Evolutionary conservation across 2,888 invertebrate genomes (phyloP).

Genomic region (Gerosis bhagava): DNA sequence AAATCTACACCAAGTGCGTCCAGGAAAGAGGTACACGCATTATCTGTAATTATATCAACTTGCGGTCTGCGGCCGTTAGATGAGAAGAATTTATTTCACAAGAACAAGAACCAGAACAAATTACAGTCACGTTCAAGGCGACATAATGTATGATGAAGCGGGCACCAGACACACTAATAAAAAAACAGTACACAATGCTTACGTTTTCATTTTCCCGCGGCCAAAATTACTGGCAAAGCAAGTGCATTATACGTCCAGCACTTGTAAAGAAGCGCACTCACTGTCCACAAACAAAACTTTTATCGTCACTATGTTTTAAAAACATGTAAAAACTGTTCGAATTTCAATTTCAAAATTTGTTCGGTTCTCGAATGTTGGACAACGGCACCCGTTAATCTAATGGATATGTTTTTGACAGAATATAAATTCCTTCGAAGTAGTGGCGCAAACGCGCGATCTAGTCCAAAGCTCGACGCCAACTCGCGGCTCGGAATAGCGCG

Average conservation of each 20-base stretch:
- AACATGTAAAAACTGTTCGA: too few relatives aligned
- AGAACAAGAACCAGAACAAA: conserved; percentile 21
- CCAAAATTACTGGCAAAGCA: conserved; percentile 64
- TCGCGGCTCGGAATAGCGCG: conserved; percentile 63
- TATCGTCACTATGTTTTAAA: too few relatives aligned
- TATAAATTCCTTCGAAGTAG: conserved; percentile 47
- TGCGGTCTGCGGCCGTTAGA: conserved; percentile 42
- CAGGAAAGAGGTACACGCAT: conserved; percentile 24
- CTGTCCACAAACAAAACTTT: conserved; percentile 46
- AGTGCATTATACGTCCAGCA: conserved; percentile 59
- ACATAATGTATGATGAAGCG: conserved; percentile 9
- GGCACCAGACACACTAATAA: conserved; percentile 32
- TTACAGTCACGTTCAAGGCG: conserved; percentile 24
- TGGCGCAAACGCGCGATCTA: conserved; percentile 70
- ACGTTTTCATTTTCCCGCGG: conserved; percentile 75
- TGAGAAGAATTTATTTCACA: conserved; percentile 26
- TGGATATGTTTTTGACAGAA: conserved; percentile 26
- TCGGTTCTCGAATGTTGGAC: conserved; percentile 30
- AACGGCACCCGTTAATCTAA: conserved; percentile 24
- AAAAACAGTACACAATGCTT: conserved; percentile 60
- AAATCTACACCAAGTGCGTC: too few relatives aligned
- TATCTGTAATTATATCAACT: conserved; percentile 46
- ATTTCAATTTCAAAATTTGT: conserved; percentile 30
- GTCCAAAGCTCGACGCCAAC: conserved; percentile 71
- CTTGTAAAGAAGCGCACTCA: conserved; percentile 52